A percentile compares a stretch with the other conserved stretches of the same genome.
These are phyloP conservation scores for Dioctria rufipes DNA, from an alignment of 2,888 invertebrate genomes.

Conservation along the genomic window DNA sequence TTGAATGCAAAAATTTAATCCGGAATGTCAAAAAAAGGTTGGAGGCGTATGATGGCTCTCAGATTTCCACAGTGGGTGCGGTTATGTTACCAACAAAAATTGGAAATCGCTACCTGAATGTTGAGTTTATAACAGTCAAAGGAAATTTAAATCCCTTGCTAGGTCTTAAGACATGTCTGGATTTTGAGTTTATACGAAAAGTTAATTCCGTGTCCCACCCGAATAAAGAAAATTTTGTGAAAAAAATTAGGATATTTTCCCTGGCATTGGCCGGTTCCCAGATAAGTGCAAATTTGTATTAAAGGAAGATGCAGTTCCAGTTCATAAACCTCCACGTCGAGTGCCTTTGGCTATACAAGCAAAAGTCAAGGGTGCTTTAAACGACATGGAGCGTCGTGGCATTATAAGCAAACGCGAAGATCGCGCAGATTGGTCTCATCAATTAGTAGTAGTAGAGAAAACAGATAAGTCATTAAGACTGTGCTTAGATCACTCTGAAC, in stretches of 20 bases:
- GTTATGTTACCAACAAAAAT: background rate
- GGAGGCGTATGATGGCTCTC: background rate
- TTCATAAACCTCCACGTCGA: constrained; percentile 55
- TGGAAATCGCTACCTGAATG: background rate
- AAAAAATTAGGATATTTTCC: constrained; percentile 39
- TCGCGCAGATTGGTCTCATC: constrained; percentile 52
- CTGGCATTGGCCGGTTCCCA: constrained; percentile 49
- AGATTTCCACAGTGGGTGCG: background rate
- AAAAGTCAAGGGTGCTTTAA: constrained; percentile 57
- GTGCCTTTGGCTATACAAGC: constrained; percentile 58
- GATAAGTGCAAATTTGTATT: constrained; percentile 36
- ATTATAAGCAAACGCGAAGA: constrained; percentile 56
- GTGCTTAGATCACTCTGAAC: constrained; percentile 43
- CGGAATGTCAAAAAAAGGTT: background rate
- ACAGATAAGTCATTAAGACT: constrained; percentile 24
- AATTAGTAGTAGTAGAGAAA: constrained; percentile 53
- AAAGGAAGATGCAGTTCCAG: constrained; percentile 35
- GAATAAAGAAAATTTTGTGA: too few relatives aligned
- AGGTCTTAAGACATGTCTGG: background rate
- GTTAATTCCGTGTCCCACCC: too few relatives aligned
- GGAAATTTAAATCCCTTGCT: background rate
- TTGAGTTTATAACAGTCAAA: background rate
- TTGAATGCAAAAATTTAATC: background rate
- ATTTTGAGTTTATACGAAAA: background rate
- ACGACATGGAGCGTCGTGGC: constrained; percentile 57